Percentiles rank a stretch among this genome's conserved stretches.
Conservation (phyloP, 2,113 vertebrate genomes). For the Brachyistius frenatus region DNA sequence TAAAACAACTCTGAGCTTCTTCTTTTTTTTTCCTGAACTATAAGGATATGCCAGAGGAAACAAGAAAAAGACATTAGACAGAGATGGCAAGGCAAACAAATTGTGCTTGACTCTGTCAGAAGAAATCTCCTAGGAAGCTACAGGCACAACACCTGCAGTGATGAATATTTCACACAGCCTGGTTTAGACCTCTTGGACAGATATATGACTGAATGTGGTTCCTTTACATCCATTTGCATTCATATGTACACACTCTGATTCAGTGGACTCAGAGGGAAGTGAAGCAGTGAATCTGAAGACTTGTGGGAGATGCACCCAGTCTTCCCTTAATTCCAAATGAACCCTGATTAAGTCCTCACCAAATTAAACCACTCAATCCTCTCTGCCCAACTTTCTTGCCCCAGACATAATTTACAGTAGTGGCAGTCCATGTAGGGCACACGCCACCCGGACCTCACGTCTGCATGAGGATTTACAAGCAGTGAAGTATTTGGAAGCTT, state of each 20-base stretch:
- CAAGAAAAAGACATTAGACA: slow-evolving; percentile 67
- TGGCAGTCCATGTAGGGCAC: slow-evolving; percentile 13
- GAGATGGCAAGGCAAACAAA: slow-evolving; percentile 29
- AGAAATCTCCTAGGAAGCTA: slow-evolving; percentile 13
- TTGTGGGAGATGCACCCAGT: slow-evolving; percentile 43
- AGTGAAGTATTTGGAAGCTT: slow-evolving; percentile 52
- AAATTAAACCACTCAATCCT: slow-evolving; percentile 73
- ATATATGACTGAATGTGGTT: slow-evolving; percentile 36
- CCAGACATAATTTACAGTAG: slow-evolving; percentile 50
- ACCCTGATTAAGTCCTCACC: slow-evolving; percentile 57
- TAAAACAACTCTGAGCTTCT: slow-evolving; percentile 36
- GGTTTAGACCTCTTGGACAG: slow-evolving; percentile 37
- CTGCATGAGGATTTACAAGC: slow-evolving; percentile 57
- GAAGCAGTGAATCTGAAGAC: slow-evolving; percentile 28
- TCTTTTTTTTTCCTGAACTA: slow-evolving; percentile 26
- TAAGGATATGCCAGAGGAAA: slow-evolving; percentile 48
- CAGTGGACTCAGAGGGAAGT: slow-evolving; percentile 11
- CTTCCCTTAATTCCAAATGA: slow-evolving; percentile 70
- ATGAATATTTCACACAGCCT: slow-evolving; percentile 68
- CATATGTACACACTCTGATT: slow-evolving; percentile 10
- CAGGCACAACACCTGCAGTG: slow-evolving; percentile 32
- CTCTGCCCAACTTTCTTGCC: slow-evolving; percentile 30
- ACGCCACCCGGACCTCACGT: slow-evolving; percentile 9
- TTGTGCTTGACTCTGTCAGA: slow-evolving; percentile 19
- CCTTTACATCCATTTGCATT: slow-evolving; percentile 3